Percentiles rank a stretch among this genome's conserved stretches.
phyloP scores from a whole-genome alignment of 1,140 invertebrate species.

The Orchesella cincta region DNA sequence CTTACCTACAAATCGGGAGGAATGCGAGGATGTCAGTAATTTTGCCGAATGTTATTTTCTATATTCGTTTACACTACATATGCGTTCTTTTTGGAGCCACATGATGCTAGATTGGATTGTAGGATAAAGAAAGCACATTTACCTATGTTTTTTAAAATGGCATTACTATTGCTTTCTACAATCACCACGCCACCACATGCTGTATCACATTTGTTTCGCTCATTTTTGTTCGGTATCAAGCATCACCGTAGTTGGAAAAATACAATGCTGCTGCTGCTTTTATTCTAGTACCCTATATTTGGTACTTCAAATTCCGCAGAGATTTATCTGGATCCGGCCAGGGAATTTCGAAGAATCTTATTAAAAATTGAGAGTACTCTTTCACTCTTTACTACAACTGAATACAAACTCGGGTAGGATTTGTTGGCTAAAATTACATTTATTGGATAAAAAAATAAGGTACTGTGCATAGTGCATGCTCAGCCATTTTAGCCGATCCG shows the following conservation, averaged over 20 bases:
- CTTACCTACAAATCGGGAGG: neutral
- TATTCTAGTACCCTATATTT: no score
- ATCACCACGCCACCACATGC: neutral
- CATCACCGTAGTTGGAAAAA: neutral
- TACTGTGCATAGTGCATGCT: no score
- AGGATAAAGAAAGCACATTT: no score
- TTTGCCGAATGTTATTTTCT: no score
- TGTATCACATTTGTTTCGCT: neutral
- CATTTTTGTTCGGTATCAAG: neutral
- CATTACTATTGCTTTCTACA: neutral
- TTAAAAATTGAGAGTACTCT: neutral
- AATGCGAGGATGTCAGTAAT: no score
- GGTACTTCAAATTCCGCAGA: constrained; percentile 8
- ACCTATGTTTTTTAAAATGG: no score
- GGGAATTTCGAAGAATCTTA: constrained; percentile 9
- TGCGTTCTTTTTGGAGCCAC: neutral
- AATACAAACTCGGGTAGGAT: neutral
- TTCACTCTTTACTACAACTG: neutral
- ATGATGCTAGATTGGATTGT: neutral
- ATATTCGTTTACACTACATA: no score
- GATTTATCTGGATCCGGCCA: neutral
- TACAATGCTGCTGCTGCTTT: no score
- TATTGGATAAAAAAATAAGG: neutral
- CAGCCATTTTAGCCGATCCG: neutral
- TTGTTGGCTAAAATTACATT: neutral